phyloP scores from a whole-genome alignment of 2,113 vertebrate species.

The Mormyrus lacerda region DNA sequence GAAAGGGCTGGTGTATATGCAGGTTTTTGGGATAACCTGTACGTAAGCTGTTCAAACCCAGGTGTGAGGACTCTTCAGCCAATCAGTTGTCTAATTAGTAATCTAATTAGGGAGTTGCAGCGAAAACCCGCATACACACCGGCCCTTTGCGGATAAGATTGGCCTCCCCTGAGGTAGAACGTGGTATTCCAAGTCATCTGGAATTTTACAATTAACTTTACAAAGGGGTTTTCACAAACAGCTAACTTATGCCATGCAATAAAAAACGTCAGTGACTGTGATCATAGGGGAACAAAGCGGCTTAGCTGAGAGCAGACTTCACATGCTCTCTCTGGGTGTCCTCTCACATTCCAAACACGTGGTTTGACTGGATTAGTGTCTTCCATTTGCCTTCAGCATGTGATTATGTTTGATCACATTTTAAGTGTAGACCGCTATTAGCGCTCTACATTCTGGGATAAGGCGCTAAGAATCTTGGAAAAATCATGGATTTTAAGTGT shows the following conservation, averaged over 20 bases:
- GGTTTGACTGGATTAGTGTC: background rate
- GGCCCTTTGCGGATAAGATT: too few relatives aligned
- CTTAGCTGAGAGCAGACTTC: background rate
- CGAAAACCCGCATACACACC: too few relatives aligned
- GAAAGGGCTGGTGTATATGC: too few relatives aligned
- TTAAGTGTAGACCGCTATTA: background rate
- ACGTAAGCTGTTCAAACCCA: too few relatives aligned
- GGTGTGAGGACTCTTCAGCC: too few relatives aligned
- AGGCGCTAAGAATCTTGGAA: background rate
- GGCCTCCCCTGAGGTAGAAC: too few relatives aligned
- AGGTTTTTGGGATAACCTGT: too few relatives aligned
- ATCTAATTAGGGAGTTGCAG: too few relatives aligned
- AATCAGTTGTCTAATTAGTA: too few relatives aligned
- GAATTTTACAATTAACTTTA: background rate
- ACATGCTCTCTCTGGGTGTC: background rate
- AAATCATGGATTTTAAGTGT: background rate
- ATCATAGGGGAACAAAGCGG: background rate
- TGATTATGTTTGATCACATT: background rate
- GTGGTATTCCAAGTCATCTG: background rate
- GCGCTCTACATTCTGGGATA: background rate
- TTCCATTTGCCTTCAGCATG: background rate
- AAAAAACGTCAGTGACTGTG: background rate
- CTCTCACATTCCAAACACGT: background rate
- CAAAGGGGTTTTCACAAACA: background rate
- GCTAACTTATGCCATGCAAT: background rate